Percentiles rank a stretch among this genome's conserved stretches.
phyloP scores from a whole-genome alignment of 2,113 vertebrate species.

The Embiotoca jacksoni region DNA sequence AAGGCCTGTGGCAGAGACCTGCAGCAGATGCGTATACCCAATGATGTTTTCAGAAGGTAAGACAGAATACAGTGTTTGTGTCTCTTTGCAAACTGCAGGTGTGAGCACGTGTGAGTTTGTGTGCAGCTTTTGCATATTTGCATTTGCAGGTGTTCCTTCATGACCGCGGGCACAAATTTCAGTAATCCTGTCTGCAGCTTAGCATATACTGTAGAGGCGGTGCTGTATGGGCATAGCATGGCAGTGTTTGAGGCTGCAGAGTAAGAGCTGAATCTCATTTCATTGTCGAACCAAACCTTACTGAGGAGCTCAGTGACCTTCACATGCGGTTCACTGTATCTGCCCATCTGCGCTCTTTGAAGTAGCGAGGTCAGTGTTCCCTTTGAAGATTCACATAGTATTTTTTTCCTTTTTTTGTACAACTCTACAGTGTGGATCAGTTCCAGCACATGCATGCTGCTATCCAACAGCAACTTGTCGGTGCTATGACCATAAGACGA shows the following conservation, averaged over 20 bases:
- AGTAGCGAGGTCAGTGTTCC: neutral
- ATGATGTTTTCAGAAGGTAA: constrained; percentile 88
- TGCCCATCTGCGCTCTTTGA: too few species aligned
- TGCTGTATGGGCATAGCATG: neutral
- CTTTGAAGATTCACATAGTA: neutral
- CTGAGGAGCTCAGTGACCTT: too few species aligned
- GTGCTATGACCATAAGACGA: constrained; percentile 65
- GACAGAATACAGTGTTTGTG: neutral
- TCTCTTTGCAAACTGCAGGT: neutral
- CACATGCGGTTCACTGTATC: too few species aligned
- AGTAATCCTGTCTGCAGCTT: too few species aligned
- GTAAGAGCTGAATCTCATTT: neutral
- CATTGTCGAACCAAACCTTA: too few species aligned
- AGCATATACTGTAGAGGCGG: too few species aligned
- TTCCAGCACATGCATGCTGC: constrained; percentile 45
- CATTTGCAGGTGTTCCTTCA: too few species aligned
- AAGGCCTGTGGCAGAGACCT: constrained; percentile 83
- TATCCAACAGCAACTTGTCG: constrained; percentile 44
- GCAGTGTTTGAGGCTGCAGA: neutral
- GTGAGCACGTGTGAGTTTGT: neutral
- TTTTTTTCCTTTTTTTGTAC: constrained; percentile 27
- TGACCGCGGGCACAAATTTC: too few species aligned
- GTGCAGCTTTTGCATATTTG: too few species aligned
- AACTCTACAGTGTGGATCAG: constrained; percentile 53
- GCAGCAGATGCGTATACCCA: constrained; percentile 86